phyloP scores from a whole-genome alignment of 2,888 invertebrate species.

The Anoplius nigerrimus region DNA sequence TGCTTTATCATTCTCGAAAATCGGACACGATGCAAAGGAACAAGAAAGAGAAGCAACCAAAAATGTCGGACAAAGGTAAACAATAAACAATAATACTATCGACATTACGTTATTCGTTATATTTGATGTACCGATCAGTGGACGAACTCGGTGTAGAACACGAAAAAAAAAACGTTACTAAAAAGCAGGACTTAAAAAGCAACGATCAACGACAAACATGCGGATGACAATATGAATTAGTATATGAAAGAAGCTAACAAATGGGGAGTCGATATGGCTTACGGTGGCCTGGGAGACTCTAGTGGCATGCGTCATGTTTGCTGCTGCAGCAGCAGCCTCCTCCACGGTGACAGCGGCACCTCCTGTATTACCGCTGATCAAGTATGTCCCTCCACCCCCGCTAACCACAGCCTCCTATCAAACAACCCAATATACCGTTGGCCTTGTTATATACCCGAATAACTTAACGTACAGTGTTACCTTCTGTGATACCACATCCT shows the following conservation, averaged over 20 bases:
- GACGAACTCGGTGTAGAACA: too few species aligned
- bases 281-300: conserved; percentile 94
- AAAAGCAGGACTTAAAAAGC: conserved; percentile 33
- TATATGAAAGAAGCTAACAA: conserved; percentile 67
- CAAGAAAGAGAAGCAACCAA: too few species aligned
- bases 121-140: too few species aligned
- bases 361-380: conserved; percentile 76
- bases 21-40: too few species aligned
- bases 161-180: neutral
- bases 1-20: too few species aligned
- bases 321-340: conserved; percentile 78
- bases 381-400: conserved; percentile 76
- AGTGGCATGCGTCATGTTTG: conserved; percentile 84
- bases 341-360: conserved; percentile 72
- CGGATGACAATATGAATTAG: conserved; percentile 49
- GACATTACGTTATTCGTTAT: too few species aligned
- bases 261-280: conserved; percentile 76
- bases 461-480: conserved; percentile 6
- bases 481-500: conserved; percentile 12
- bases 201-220: conserved; percentile 40
- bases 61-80: too few species aligned
- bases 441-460: conserved; percentile 45
- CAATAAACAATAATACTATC: too few species aligned
- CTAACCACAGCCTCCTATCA: conserved; percentile 74
- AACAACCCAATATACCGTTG: conserved; percentile 62